Conservation (phyloP, 2,113 vertebrate genomes). For the Crocuta crocuta region DNA sequence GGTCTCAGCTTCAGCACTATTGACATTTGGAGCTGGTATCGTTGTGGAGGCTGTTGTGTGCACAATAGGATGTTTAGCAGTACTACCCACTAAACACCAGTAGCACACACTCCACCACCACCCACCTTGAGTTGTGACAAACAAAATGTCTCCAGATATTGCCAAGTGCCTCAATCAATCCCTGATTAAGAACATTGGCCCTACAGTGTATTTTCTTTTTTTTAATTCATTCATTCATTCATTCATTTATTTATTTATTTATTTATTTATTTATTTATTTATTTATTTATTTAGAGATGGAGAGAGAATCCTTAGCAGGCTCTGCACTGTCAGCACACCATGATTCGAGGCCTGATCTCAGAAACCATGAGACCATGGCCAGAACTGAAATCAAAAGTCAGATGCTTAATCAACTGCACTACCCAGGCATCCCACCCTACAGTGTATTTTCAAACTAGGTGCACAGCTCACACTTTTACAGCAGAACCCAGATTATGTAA, state of each 20-base stretch:
- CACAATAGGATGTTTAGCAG: not conserved
- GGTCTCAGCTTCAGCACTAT: not conserved
- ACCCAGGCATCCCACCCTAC: too few relatives aligned
- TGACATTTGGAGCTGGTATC: not conserved
- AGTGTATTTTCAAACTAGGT: not conserved
- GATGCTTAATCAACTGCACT: too few relatives aligned
- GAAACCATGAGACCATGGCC: too few relatives aligned
- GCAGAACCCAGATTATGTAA: not conserved
- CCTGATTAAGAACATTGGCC: not conserved
- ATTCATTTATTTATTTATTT: too few relatives aligned
- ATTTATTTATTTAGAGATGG: too few relatives aligned
- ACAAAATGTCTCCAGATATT: not conserved
- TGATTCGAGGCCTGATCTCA: too few relatives aligned
- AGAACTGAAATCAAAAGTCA: too few relatives aligned
- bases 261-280: too few relatives aligned
- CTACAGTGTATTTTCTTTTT: too few relatives aligned
- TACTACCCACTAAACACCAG: not conserved
- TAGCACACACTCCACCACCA: not conserved
- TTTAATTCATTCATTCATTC: too few relatives aligned
- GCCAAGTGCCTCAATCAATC: not conserved
- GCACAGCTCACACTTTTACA: not conserved
- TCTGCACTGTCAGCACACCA: too few relatives aligned
- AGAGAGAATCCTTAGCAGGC: too few relatives aligned
- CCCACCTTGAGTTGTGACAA: not conserved
- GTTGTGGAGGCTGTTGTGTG: rapidly evolving